Base-by-base conservation (phyloP, 2,113 vertebrate genomes). In the Pedionomus torquatus region DNA sequence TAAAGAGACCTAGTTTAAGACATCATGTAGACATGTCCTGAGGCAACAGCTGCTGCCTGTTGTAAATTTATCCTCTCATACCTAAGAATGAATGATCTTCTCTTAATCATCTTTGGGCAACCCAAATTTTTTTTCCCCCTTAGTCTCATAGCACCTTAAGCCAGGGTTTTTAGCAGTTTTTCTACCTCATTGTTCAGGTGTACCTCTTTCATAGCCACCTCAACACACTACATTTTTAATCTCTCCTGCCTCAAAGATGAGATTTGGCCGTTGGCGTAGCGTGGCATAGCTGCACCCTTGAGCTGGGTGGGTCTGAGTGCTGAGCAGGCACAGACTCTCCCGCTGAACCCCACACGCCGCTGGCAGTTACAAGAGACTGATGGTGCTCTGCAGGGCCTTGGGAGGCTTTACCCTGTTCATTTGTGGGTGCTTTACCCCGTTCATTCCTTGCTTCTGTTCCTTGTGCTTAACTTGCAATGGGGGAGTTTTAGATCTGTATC, bases 381-480 rank as follows among this genome's bases (percentile, higher is more conserved):
- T 4, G 5, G 26, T 25, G 16, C 33, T n/a, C 48, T 9, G 0
- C 44, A 19, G 33, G 44, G 18, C 21, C 31, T 26, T 48, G 41
- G 44, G 33, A 74, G 46, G 33, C 55, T n/a, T n/a, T n/a, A 23
- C 13, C 55, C 9, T 15, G 33, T 58, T n/a, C 33, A 23, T 58
- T 35, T 58, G 57, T 1, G 0, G 9, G 16, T 46, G 23, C 44
- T 48, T 76, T 33, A 75, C 16, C 1, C 0, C 4, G 5, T 26
- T 52, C 30, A 28, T 65, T 44, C 26, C 44, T 83, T 69, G 19
- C 58, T 71, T 77, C 66, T 69, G 30, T 33, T 93, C 39, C 49
- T 69, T 72, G 26, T 13, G n/a, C 54, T 77, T 52, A n/a, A 10
- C 72, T 76, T 60, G 88, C n/a, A 83, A 83, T 30, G 3, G 30